Evolutionary conservation across 2,113 vertebrate genomes (phyloP).

Genomic region (Gopherus flavomarginatus): DNA sequence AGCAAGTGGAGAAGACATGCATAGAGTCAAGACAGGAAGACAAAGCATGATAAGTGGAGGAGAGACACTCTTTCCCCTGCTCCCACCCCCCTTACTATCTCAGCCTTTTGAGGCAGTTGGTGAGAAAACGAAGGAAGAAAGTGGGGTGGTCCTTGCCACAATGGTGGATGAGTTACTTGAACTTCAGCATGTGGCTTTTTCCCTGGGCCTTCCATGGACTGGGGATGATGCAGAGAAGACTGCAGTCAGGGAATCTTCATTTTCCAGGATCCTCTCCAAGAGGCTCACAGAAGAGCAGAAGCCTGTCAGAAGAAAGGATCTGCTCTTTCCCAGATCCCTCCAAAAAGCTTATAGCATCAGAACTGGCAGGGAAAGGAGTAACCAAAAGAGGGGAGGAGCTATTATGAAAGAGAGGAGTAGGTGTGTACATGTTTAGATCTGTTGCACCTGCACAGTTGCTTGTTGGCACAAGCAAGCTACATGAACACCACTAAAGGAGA

Average conservation of each 20-base stretch:
- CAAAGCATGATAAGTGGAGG: too few species aligned
- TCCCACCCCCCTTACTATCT: too few species aligned
- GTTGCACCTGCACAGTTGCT: not conserved
- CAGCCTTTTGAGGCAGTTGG: too few species aligned
- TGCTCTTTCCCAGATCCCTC: not conserved
- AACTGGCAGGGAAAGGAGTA: not conserved
- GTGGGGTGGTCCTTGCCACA: not conserved
- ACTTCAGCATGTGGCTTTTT: not conserved
- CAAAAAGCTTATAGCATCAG: not conserved
- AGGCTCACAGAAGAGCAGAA: not conserved
- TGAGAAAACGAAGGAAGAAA: not conserved
- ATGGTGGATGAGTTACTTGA: not conserved
- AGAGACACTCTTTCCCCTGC: too few species aligned
- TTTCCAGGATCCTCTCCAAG: not conserved
- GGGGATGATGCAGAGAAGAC: not conserved
- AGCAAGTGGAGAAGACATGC: too few species aligned
- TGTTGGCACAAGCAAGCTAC: not conserved
- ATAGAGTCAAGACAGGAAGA: too few species aligned
- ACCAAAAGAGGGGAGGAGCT: not conserved
- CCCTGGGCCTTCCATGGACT: not conserved
- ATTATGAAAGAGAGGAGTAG: not conserved
- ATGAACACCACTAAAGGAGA: not conserved
- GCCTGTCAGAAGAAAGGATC: too few species aligned
- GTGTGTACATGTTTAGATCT: not conserved
- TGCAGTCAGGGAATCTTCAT: not conserved